Conservation (phyloP, 2,888 invertebrate species). For the Flexamia atlantica region DNA sequence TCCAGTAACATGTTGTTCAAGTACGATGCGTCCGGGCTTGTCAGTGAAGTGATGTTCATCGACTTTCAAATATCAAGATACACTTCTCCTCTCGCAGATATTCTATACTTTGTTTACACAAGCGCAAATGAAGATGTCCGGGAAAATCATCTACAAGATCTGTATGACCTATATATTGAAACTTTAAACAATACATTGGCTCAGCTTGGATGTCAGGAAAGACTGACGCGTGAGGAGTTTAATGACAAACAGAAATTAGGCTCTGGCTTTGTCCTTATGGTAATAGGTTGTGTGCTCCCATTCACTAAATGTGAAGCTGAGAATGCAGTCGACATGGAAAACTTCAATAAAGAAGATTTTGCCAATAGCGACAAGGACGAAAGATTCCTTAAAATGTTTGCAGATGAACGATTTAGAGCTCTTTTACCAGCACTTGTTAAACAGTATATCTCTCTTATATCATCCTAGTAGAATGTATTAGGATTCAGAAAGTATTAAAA, state of each 20-base stretch:
- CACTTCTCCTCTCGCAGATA: slow-evolving; percentile 62
- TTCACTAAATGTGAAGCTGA: slow-evolving; percentile 28
- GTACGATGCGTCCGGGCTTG: slow-evolving; percentile 44
- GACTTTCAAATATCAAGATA: slow-evolving; percentile 64
- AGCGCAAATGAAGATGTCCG: slow-evolving; percentile 59
- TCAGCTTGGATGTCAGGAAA: slow-evolving; percentile 38
- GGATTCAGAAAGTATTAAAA: too few relatives aligned
- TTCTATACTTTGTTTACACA: slow-evolving; percentile 62
- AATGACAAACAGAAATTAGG: neutral
- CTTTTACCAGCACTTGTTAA: slow-evolving; percentile 6
- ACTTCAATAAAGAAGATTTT: slow-evolving; percentile 27
- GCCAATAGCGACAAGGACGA: neutral
- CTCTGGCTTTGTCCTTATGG: slow-evolving; percentile 17
- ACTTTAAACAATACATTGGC: slow-evolving; percentile 51
- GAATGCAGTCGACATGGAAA: slow-evolving; percentile 16
- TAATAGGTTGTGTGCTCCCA: neutral
- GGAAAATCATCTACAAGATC: slow-evolving; percentile 36
- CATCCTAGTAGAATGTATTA: neutral
- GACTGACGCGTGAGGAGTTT: slow-evolving; percentile 14
- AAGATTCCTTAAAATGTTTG: neutral
- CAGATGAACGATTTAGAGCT: neutral
- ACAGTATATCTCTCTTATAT: slow-evolving; percentile 11
- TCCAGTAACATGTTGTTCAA: slow-evolving; percentile 66
- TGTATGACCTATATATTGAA: slow-evolving; percentile 51
- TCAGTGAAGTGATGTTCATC: slow-evolving; percentile 58